Percentiles rank a stretch among this genome's conserved stretches.
Conservation (phyloP, 2,888 invertebrate genomes). For the Drosophila anomalata region DNA sequence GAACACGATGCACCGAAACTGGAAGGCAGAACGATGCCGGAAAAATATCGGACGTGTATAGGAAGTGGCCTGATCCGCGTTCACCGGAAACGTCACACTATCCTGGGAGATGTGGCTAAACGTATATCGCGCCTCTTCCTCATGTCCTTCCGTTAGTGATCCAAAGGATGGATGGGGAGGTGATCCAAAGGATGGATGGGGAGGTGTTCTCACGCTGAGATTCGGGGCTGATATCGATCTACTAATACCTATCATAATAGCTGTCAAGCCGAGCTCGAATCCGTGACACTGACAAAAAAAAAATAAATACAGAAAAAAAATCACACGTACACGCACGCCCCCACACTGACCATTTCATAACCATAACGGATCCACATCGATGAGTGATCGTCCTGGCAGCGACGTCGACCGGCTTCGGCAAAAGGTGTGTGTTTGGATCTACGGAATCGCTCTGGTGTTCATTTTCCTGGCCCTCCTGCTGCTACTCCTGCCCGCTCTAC, state of each 20-base stretch:
- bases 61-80: conserved; percentile 11
- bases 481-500: conserved; percentile 8
- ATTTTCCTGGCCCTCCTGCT: conserved; percentile 18
- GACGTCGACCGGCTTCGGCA: conserved; percentile 5
- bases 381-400: conserved; percentile 42
- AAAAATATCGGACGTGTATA: not conserved
- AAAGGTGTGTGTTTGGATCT: conserved; percentile 37
- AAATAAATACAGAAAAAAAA: conserved; percentile 12
- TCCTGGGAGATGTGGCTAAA: not conserved
- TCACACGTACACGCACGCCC: not conserved
- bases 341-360: conserved; percentile 1
- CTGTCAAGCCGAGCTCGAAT: conserved; percentile 22
- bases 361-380: conserved; percentile 37
- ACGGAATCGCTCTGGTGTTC: conserved; percentile 40
- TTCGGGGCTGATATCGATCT: conserved; percentile 22
- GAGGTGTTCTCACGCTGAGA: conserved; percentile 4
- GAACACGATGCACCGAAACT: conserved; percentile 47
- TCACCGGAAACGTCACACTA: not conserved
- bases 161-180: not conserved
- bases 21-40: not conserved
- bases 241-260: conserved; percentile 20
- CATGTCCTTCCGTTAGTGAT: not conserved
- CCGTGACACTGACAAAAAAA: conserved; percentile 16
- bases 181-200: not conserved
- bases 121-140: not conserved